A percentile compares a stretch with the other conserved stretches of the same genome.
These are phyloP conservation scores for Epirrhoe tristata DNA, from an alignment of 2,888 invertebrate genomes.

Conservation along the genomic window DNA sequence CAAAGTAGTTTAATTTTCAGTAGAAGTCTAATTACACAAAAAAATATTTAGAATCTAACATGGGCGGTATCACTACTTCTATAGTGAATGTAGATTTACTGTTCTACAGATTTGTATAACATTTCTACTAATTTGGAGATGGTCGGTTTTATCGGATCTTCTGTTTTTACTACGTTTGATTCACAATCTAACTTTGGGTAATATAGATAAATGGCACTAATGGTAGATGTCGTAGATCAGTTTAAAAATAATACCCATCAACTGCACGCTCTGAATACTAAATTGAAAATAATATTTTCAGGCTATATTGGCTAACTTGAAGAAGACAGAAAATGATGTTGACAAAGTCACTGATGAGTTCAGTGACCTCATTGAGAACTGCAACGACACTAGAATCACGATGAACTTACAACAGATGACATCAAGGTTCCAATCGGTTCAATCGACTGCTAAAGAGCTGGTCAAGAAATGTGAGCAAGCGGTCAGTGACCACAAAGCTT, in stretches of 20 bases:
- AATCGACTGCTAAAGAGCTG: slow-evolving; percentile 94
- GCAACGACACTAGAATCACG: slow-evolving; percentile 94
- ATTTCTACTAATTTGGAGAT: slow-evolving; percentile 58
- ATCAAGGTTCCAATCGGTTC: slow-evolving; percentile 95
- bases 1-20: slow-evolving; percentile 79
- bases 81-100: slow-evolving; percentile 40
- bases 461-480: slow-evolving; percentile 97
- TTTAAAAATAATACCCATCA: slow-evolving; percentile 55
- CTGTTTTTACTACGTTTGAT: slow-evolving; percentile 49
- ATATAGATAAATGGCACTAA: slow-evolving; percentile 64
- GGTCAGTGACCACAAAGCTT: slow-evolving; percentile 91
- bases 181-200: slow-evolving; percentile 35
- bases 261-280: slow-evolving; percentile 9
- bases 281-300: slow-evolving; percentile 65
- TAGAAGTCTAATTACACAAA: slow-evolving; percentile 74
- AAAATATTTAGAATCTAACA: slow-evolving; percentile 62
- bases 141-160: slow-evolving; percentile 55
- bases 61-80: slow-evolving; percentile 41
- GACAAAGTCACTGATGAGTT: slow-evolving; percentile 95
- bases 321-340: slow-evolving; percentile 94
- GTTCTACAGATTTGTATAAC: slow-evolving; percentile 37
- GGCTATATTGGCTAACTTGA: slow-evolving; percentile 91
- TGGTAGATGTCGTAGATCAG: slow-evolving; percentile 79
- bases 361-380: slow-evolving; percentile 93
- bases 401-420: slow-evolving; percentile 95